Evolutionary conservation across 2,113 vertebrate genomes (phyloP), one percentile per base, ranked within the genome.

Genomic region (Nycticebus coucang): DNA sequence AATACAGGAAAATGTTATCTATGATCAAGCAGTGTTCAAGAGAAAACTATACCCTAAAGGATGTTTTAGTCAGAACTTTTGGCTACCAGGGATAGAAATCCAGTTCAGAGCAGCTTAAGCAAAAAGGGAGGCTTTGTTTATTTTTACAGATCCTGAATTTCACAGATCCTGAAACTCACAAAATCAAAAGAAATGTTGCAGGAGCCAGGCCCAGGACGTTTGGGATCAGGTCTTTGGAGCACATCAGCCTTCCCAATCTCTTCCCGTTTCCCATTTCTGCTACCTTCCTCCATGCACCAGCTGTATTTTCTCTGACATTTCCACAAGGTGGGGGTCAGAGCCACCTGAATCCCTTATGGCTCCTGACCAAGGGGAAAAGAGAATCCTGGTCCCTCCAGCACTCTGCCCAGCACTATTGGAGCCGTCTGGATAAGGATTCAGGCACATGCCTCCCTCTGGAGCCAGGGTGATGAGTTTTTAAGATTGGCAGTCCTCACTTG

Each of bases 401-500:
- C 28, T 14, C 24, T 21, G 68, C 59, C 14, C 33, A 7, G 19
- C 71, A 79, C 37, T 57, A n/a, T 72, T 50, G 17, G 75, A 45
- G 41, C 78, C 53, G 17, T 78, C 53, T 35, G 21, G 78, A 18
- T 45, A 30, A 91, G 37, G 41, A 1, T 53, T 69, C 28, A 7
- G 9, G 74, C 8, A 22, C 4, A 0, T 18, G 21, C 26, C 28
- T 50, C 10, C 72, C 69, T 12, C 10, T 22, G 18, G 30, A 41
- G 59, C 78, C 18, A 45, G 50, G 14, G 18, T 15, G 74, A 12
- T 35, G 4, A 24, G 5, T 75, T 78, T 72, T 84, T 69, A 71
- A 26, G 35, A 35, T 28, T 22, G 35, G 37, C 0, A 0, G 28
- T 33, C 10, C 2, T 0, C 13, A 55, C 24, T n/a, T n/a, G 7